Evolutionary conservation across 2,888 invertebrate species (phyloP).

Genomic region (Pseudanteris insignis): DNA sequence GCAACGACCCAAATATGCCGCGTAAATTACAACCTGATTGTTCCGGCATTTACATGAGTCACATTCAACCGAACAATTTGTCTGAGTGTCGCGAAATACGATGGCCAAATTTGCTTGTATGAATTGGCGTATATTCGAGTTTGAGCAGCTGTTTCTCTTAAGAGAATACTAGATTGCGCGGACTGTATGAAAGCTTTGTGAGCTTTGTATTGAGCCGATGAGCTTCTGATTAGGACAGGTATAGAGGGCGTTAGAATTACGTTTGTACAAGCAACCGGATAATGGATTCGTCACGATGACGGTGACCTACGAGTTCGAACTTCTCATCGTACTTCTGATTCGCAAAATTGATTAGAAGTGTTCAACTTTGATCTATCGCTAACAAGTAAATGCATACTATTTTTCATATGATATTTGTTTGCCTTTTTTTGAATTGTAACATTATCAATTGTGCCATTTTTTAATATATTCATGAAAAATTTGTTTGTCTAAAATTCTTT

Average conservation of each 20-base stretch:
- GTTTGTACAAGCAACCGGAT: constrained; percentile 33
- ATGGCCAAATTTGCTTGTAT: constrained; percentile 15
- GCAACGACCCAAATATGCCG: no score
- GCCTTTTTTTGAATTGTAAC: no score
- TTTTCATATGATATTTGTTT: no score
- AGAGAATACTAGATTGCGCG: constrained; percentile 29
- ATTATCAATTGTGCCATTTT: no score
- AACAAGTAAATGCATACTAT: no score
- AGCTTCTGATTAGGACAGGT: constrained; percentile 34
- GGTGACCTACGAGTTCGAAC: constrained; percentile 16
- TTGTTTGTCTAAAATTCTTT: no score
- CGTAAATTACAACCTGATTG: no score
- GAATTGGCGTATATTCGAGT: constrained; percentile 7
- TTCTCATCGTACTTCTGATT: constrained; percentile 21
- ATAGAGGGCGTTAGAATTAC: constrained; percentile 32
- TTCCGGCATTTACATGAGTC: no score
- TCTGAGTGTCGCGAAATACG: constrained; percentile 6
- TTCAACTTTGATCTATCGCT: constrained; percentile 10
- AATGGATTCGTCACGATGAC: constrained; percentile 40
- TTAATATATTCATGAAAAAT: no score
- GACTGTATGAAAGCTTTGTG: constrained; percentile 25
- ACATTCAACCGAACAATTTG: constrained; percentile 17
- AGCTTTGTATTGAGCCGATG: constrained; percentile 29
- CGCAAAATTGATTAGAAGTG: constrained; percentile 9
- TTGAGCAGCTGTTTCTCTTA: constrained; percentile 16